Evolutionary conservation across 1,140 invertebrate species (phyloP).

Genomic region (Colletes gigas): DNA sequence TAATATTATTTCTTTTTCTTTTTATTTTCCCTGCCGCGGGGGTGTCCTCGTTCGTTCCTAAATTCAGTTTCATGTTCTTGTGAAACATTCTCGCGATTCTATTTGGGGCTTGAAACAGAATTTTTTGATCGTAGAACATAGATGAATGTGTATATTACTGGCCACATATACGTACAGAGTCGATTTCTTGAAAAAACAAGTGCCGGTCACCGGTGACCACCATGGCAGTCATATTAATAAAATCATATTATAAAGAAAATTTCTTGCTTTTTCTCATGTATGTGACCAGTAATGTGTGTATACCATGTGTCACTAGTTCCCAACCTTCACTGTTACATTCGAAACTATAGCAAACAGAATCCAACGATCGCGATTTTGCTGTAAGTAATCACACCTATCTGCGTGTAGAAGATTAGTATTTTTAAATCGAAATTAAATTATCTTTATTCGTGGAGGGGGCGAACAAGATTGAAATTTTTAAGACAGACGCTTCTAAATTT

Average conservation of each 20-base stretch:
- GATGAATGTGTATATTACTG: no score
- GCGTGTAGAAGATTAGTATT: neutral
- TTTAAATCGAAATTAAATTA: neutral
- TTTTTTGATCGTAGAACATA: neutral
- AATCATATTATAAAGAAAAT: no score
- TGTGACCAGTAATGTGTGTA: no score
- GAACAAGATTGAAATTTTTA: neutral
- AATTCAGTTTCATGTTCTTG: neutral
- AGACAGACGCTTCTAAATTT: neutral
- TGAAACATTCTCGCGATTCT: neutral
- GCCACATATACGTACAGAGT: no score
- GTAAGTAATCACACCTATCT: neutral
- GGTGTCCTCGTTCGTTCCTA: neutral
- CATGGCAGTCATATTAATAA: no score
- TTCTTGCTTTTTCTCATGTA: no score
- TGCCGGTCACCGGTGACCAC: no score
- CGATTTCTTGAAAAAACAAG: no score
- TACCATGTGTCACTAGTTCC: no score
- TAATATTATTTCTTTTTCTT: neutral
- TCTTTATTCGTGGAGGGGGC: no score
- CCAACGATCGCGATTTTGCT: neutral
- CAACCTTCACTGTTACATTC: neutral
- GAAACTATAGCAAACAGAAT: neutral
- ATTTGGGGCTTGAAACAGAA: neutral
- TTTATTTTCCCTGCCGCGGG: neutral